These are phyloP conservation scores for Pediacus dermestoides DNA, from an alignment of 2,888 invertebrate genomes.

Conservation along the genomic window DNA sequence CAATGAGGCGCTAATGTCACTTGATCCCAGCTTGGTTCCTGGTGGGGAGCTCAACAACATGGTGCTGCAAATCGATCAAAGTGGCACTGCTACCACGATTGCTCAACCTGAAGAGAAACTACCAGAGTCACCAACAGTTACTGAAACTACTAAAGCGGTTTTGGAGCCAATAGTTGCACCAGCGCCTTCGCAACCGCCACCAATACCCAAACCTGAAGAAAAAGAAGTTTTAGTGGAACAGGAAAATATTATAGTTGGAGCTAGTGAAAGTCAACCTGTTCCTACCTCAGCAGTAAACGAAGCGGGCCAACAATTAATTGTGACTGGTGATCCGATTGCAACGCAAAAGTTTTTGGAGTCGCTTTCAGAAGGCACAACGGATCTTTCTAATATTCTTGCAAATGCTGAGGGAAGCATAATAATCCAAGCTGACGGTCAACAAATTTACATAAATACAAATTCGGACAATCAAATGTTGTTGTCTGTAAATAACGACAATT, in stretches of 20 bases:
- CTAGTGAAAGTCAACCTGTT: conserved; percentile 1
- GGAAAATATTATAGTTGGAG: not conserved
- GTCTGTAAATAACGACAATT: conserved; percentile 34
- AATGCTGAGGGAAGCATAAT: conserved; percentile 47
- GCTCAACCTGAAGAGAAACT: too few species aligned
- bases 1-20: conserved; percentile 62
- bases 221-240: conserved; percentile 15
- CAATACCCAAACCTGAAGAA: conserved; percentile 26
- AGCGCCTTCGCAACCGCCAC: conserved; percentile 23
- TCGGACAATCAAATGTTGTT: conserved; percentile 42
- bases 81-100: conserved; percentile 18
- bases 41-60: conserved; percentile 53
- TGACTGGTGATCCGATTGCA: conserved; percentile 48
- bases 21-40: conserved; percentile 53
- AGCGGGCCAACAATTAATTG: conserved; percentile 44
- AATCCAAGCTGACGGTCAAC: conserved; percentile 50
- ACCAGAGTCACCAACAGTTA: conserved; percentile 5
- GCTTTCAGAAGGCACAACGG: conserved; percentile 46
- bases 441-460: conserved; percentile 49
- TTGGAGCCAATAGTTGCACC: conserved; percentile 15
- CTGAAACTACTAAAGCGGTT: conserved; percentile 13
- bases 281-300: conserved; percentile 12
- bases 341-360: conserved; percentile 49
- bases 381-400: conserved; percentile 46
- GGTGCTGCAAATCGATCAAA: conserved; percentile 54